Conservation (phyloP, 2,888 invertebrate genomes). For the Tholera decimalis region DNA sequence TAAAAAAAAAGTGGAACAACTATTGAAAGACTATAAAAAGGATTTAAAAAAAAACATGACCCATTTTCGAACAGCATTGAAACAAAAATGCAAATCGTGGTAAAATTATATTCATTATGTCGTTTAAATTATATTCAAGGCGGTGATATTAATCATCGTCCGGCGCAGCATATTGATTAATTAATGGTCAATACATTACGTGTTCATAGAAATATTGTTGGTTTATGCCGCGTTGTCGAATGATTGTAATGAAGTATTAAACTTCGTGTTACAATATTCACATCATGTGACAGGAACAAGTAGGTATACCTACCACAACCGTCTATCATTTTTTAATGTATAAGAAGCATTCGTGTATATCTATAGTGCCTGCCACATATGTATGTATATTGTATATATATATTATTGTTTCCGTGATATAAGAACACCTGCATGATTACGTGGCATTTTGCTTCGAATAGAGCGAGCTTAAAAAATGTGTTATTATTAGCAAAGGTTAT, state of each 20-base stretch:
- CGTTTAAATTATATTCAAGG: background rate
- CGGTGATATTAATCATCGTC: background rate
- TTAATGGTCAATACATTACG: constrained; percentile 1
- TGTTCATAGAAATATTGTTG: background rate
- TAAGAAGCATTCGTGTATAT: background rate
- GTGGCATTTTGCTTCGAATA: background rate
- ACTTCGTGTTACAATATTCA: background rate
- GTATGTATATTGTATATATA: too few species aligned
- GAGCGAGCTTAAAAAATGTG: background rate
- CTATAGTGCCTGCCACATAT: too few species aligned
- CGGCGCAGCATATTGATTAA: constrained; percentile 10
- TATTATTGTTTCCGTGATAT: background rate
- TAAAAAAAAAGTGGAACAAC: background rate
- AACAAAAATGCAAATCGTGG: background rate
- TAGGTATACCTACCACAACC: background rate
- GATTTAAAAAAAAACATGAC: background rate
- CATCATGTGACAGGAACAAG: background rate
- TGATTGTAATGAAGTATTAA: background rate
- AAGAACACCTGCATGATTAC: constrained; percentile 10
- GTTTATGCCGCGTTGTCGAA: background rate
- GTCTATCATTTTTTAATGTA: background rate
- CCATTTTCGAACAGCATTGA: background rate
- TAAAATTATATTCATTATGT: background rate
- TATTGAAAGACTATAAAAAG: background rate
- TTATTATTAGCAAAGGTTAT: background rate